These are phyloP conservation scores for Cyanoderma ruficeps DNA, from an alignment of 2,113 vertebrate species.

Conservation along the genomic window DNA sequence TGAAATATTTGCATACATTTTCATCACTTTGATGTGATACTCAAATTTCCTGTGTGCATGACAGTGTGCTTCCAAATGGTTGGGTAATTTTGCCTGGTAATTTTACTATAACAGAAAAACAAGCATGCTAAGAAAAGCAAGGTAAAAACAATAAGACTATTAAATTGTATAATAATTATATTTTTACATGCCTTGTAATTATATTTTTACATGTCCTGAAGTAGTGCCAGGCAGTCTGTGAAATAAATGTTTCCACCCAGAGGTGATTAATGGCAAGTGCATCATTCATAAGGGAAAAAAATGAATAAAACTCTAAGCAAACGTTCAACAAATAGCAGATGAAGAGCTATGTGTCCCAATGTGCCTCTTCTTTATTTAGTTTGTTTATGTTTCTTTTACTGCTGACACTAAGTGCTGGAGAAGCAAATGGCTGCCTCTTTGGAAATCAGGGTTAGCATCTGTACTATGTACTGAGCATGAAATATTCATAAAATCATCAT, in stretches of 20 bases:
- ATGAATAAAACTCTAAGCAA: slow-evolving; percentile 23
- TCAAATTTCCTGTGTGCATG: background rate
- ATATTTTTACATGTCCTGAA: background rate
- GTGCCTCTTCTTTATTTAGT: slow-evolving; percentile 23
- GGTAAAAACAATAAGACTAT: background rate
- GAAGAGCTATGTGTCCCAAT: background rate
- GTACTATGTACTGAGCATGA: background rate
- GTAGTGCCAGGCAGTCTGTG: background rate
- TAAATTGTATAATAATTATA: background rate
- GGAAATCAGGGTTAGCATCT: slow-evolving; percentile 20
- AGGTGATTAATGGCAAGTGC: background rate
- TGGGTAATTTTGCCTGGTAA: background rate
- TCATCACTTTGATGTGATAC: background rate
- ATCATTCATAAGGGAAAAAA: background rate
- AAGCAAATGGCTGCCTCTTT: background rate
- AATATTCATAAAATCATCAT: slow-evolving; percentile 39
- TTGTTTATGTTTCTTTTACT: slow-evolving; percentile 39
- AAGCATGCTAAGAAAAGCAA: background rate
- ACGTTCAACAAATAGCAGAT: slow-evolving; percentile 2
- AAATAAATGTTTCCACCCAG: background rate
- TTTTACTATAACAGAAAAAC: background rate
- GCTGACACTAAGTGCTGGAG: slow-evolving; percentile 1
- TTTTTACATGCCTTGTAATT: background rate
- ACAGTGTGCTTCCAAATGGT: background rate
- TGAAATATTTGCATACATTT: background rate